Percentiles rank a stretch among this genome's conserved stretches.
Evolutionary conservation across 2,888 invertebrate genomes (phyloP).

Genomic region (Caenorhabditis imperialis): DNA sequence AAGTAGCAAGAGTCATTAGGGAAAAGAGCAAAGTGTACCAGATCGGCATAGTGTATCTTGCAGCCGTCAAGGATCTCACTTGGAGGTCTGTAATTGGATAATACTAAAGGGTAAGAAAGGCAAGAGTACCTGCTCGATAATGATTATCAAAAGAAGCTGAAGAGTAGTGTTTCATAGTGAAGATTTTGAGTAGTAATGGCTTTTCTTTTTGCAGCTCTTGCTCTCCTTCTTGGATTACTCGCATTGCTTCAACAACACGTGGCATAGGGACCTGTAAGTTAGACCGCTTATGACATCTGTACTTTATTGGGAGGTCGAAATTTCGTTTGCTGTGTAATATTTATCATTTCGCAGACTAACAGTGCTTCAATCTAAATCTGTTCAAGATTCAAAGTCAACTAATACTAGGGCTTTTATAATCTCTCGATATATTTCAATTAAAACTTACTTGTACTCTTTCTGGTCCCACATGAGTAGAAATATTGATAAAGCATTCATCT

Average conservation of each 20-base stretch:
- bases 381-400: too few relatives aligned
- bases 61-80: conserved; percentile 64
- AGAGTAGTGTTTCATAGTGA: conserved; percentile 64
- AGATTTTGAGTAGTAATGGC: conserved; percentile 57
- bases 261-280: conserved; percentile 71
- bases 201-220: conserved; percentile 46
- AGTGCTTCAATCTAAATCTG: too few relatives aligned
- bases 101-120: not conserved
- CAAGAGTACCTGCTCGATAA: conserved; percentile 62
- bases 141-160: conserved; percentile 65
- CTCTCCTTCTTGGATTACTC: conserved; percentile 53
- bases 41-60: conserved; percentile 68
- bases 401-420: too few relatives aligned
- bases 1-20: conserved; percentile 66
- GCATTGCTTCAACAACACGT: conserved; percentile 64
- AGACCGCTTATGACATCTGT: conserved; percentile 22
- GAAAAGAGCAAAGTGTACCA: conserved; percentile 68
- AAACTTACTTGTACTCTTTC: conserved; percentile 68
- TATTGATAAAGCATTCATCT: conserved; percentile 69
- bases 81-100: conserved; percentile 58
- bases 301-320: too few relatives aligned
- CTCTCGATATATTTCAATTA: too few relatives aligned
- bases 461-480: conserved; percentile 65
- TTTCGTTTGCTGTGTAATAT: too few relatives aligned
- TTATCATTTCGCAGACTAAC: too few relatives aligned